These are phyloP conservation scores for Orchesellides sinensis DNA, from an alignment of 2,888 invertebrate species.

Conservation along the genomic window DNA sequence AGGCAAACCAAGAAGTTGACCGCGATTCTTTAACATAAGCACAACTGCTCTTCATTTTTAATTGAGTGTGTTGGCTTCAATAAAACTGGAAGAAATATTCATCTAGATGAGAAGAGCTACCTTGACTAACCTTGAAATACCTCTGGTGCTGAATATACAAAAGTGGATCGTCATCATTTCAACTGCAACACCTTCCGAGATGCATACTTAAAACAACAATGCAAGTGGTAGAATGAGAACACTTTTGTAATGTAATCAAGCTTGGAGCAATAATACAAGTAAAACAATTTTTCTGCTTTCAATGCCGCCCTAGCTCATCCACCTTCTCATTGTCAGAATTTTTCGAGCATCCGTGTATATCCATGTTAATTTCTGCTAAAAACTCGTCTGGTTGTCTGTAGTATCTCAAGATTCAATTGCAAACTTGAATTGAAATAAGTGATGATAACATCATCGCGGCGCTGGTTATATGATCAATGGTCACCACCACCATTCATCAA, in stretches of 20 bases:
- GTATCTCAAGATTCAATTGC: not conserved
- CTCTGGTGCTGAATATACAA: slow-evolving; percentile 8
- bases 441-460: not conserved
- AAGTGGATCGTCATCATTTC: not conserved
- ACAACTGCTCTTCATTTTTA: not conserved
- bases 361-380: not conserved
- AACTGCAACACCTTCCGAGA: not conserved
- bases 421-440: not conserved
- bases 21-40: not conserved
- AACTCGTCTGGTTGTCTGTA: not conserved
- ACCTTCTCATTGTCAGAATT: not conserved
- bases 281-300: not conserved
- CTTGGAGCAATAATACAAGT: not conserved
- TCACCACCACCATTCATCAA: too few species aligned
- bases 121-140: slow-evolving; percentile 9
- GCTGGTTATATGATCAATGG: too few species aligned
- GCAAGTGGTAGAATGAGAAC: not conserved
- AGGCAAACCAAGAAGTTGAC: not conserved
- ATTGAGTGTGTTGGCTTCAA: not conserved
- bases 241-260: not conserved
- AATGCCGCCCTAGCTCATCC: not conserved
- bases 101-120: not conserved
- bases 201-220: not conserved
- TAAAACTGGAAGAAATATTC: slow-evolving; percentile 11
- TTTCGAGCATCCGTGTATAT: not conserved